phyloP scores from a whole-genome alignment of 2,888 invertebrate species.

The Hydrotaea cyrtoneurina region DNA sequence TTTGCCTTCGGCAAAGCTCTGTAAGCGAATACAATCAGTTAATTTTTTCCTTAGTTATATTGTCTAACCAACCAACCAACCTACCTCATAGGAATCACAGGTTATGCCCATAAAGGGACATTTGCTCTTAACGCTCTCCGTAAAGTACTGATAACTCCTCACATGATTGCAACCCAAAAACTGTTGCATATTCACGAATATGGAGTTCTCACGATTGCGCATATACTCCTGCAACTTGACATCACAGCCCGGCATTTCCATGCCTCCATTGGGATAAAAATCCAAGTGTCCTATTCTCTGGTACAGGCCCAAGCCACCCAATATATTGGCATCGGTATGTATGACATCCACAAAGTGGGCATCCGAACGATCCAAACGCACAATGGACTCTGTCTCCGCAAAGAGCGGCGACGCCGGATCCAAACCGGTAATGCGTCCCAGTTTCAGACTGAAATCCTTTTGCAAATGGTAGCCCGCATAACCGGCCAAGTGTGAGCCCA shows the following conservation, averaged over 20 bases:
- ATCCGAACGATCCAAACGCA: conserved; percentile 92
- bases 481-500: conserved; percentile 92
- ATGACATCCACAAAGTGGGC: conserved; percentile 94
- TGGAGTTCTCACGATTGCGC: conserved; percentile 83
- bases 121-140: conserved; percentile 89
- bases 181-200: conserved; percentile 83
- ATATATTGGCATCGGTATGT: conserved; percentile 91
- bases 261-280: conserved; percentile 95
- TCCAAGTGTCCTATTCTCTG: conserved; percentile 93
- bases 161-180: conserved; percentile 92
- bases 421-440: conserved; percentile 91
- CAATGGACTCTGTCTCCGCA: conserved; percentile 88
- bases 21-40: conserved; percentile 68
- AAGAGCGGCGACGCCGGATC: conserved; percentile 97
- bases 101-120: conserved; percentile 90
- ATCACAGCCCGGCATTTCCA: conserved; percentile 88
- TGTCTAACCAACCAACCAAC: too few relatives aligned
- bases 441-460: conserved; percentile 85
- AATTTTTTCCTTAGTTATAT: too few relatives aligned
- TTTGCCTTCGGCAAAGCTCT: conserved; percentile 86
- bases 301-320: conserved; percentile 90
- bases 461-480: conserved; percentile 90
- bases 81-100: conserved; percentile 89
- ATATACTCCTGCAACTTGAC: conserved; percentile 85
- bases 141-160: conserved; percentile 90